Percentiles rank a stretch among this genome's conserved stretches.
phyloP scores from a whole-genome alignment of 2,797 vertebrate genomes.

The Brachymystax lenok region DNA sequence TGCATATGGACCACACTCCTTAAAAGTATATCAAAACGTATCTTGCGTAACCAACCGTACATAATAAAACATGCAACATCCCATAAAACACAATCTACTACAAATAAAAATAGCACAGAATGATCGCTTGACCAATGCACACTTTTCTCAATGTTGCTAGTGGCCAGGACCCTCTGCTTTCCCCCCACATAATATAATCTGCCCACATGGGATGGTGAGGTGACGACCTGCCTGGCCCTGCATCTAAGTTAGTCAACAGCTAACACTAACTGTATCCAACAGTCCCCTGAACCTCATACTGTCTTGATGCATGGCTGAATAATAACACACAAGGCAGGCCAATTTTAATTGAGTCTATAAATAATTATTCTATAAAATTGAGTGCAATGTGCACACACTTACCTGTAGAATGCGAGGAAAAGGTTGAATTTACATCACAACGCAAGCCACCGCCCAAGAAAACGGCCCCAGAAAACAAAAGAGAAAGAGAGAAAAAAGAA shows the following conservation, averaged over 20 bases:
- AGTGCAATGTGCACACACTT: slow-evolving; percentile 57
- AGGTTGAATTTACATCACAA: slow-evolving; percentile 26
- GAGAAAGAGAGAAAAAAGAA: background rate
- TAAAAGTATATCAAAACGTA: too few relatives aligned
- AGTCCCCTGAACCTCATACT: background rate
- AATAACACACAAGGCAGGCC: slow-evolving; percentile 18
- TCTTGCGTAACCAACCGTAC: too few relatives aligned
- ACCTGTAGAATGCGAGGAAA: slow-evolving; percentile 57
- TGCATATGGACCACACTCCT: too few relatives aligned
- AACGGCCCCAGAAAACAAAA: slow-evolving; percentile 18
- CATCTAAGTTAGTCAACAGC: background rate
- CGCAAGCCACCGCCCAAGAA: slow-evolving; percentile 29
- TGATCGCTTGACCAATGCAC: too few relatives aligned
- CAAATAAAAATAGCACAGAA: too few relatives aligned
- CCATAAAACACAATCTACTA: too few relatives aligned
- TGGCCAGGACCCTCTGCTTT: too few relatives aligned
- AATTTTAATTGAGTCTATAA: background rate
- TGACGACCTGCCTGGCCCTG: background rate
- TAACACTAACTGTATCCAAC: background rate
- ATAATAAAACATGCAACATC: too few relatives aligned
- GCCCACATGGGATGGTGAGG: background rate
- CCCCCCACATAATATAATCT: background rate
- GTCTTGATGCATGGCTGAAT: slow-evolving; percentile 34
- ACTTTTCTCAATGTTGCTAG: too few relatives aligned
- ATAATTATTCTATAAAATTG: slow-evolving; percentile 40